Evolutionary conservation across 2,888 invertebrate species (phyloP), one percentile per base, ranked within the genome.

Genomic region (Serripes groenlandicus): DNA sequence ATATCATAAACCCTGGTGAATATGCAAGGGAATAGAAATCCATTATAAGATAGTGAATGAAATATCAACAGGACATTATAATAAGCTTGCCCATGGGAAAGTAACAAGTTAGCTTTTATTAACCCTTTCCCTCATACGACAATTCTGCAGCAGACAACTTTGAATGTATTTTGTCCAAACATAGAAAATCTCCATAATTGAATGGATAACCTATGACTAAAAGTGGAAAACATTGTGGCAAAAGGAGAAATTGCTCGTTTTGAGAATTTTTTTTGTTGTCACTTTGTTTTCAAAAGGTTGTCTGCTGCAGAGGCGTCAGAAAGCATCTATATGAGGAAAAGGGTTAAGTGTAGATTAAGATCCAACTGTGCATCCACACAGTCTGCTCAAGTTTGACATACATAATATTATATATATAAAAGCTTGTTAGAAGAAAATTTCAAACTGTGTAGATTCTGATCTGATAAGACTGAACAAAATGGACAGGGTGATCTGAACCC

Each of bases 311-410:
- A 5, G 3, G 2, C 7, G 7, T 49, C n/a, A 3, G 7, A 49
- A 49, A 49, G 3, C 7, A 1, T 2, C 18, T 2, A 49, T 49
- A 21, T 49, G 2, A 21, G 49, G 49, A 1, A 49, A 49, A 49
- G 49, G 49, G 2, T 49, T 49, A 49, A 49, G 7, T 7, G 15
- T 42, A 21, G 21, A 34, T 34, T 34, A 62, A 62, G 32, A 34
- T 62, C 34, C 34, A 32, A 62, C 34, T 62, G 62, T 62, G n/a
- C 21, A 62, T n/a, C n/a, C n/a, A n/a, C n/a, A n/a, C n/a, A n/a
- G n/a, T n/a, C n/a, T n/a, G n/a, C n/a, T n/a, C n/a, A n/a, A n/a
- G n/a, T n/a, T n/a, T n/a, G n/a, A n/a, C n/a, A n/a, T n/a, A n/a
- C n/a, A n/a, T n/a, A n/a, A n/a, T n/a, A n/a, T n/a, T n/a, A n/a